Evolutionary conservation across 2,888 invertebrate genomes (phyloP).

Genomic region (Nysson spinosus): DNA sequence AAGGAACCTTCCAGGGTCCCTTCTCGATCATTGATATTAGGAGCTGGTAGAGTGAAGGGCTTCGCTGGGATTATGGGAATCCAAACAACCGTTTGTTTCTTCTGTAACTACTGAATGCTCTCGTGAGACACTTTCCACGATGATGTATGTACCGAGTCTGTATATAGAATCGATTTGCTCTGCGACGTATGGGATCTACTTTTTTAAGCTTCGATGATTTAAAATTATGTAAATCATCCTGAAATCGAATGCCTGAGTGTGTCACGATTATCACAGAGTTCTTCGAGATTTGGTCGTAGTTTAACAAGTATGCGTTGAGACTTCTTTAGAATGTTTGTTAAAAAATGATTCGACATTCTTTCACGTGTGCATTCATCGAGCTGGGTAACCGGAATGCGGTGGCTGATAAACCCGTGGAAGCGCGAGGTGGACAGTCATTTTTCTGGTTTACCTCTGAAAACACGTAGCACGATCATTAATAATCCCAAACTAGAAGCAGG

Average conservation of each 20-base stretch:
- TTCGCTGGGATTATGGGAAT: slow-evolving; percentile 34
- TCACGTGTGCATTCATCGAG: not conserved
- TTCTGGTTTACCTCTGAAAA: slow-evolving; percentile 50
- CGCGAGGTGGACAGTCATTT: slow-evolving; percentile 41
- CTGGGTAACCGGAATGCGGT: slow-evolving; percentile 30
- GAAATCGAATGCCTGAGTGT: too few species aligned
- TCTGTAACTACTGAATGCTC: not conserved
- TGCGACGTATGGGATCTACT: too few species aligned
- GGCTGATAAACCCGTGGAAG: slow-evolving; percentile 17
- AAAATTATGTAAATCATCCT: too few species aligned
- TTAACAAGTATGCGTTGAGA: not conserved
- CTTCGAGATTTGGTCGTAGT: too few species aligned
- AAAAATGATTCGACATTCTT: slow-evolving; percentile 29
- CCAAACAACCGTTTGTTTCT: slow-evolving; percentile 9
- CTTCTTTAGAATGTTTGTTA: not conserved
- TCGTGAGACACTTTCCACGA: not conserved
- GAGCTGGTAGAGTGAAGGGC: slow-evolving; percentile 13
- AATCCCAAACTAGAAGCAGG: slow-evolving; percentile 61
- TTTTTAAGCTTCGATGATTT: too few species aligned
- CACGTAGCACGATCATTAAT: slow-evolving; percentile 56
- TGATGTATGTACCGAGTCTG: not conserved
- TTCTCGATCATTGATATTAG: slow-evolving; percentile 51
- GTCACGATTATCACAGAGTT: too few species aligned
- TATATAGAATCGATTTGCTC: too few species aligned
- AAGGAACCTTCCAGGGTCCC: slow-evolving; percentile 5